phyloP scores from a whole-genome alignment of 2,113 vertebrate genomes.

The Caranx ignobilis region DNA sequence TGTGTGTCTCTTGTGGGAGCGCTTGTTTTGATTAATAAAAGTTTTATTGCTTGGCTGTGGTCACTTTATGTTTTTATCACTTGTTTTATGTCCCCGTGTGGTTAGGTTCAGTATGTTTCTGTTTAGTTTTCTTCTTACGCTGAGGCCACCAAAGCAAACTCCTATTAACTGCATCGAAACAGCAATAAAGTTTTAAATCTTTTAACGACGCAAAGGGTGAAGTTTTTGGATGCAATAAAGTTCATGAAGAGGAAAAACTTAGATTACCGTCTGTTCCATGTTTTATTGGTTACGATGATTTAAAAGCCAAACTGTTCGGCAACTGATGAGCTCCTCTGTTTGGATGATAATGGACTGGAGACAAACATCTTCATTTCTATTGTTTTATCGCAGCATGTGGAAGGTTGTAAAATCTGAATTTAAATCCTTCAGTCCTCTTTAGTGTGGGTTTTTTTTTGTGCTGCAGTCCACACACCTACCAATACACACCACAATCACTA shows the following conservation, averaged over 20 bases:
- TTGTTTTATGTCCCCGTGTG: not conserved
- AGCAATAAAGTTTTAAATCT: not conserved
- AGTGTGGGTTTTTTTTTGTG: not conserved
- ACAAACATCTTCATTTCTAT: not conserved
- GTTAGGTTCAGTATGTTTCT: not conserved
- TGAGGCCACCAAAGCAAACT: not conserved
- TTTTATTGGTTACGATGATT: too few relatives aligned
- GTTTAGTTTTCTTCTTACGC: not conserved
- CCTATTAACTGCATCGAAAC: not conserved
- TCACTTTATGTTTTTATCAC: not conserved
- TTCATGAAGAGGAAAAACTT: too few relatives aligned
- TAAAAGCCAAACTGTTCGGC: too few relatives aligned
- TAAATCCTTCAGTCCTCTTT: not conserved
- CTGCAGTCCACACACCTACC: too few relatives aligned
- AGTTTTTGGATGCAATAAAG: not conserved
- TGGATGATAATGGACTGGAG: too few relatives aligned
- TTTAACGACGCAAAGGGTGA: not conserved
- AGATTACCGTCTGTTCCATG: too few relatives aligned
- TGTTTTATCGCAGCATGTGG: too few relatives aligned
- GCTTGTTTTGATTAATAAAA: not conserved
- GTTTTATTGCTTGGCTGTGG: not conserved
- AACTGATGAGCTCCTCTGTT: too few relatives aligned
- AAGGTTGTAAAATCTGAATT: too few relatives aligned
- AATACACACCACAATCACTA: not conserved
- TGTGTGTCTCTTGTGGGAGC: not conserved